Evolutionary conservation across 1,140 invertebrate genomes (phyloP).

Genomic region (Tribolium madens): DNA sequence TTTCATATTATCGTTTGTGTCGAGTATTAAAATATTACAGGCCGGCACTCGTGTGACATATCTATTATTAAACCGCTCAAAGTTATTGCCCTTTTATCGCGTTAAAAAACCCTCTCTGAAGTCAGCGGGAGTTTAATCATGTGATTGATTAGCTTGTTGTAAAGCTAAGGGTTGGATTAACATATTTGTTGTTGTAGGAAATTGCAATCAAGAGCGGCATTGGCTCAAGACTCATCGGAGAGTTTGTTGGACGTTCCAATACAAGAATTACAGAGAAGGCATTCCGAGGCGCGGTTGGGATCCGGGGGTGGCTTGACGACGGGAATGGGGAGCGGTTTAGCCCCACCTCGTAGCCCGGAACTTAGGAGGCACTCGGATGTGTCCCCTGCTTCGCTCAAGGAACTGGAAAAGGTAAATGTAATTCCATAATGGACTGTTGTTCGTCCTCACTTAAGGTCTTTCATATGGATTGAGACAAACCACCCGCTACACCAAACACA

Average conservation of each 20-base stretch:
- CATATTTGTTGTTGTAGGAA: slow-evolving; percentile 68
- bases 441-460: slow-evolving; percentile 17
- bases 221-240: slow-evolving; percentile 82
- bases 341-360: slow-evolving; percentile 83
- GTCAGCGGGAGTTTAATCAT: slow-evolving; percentile 20
- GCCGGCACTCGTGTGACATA: not conserved
- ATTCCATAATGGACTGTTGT: slow-evolving; percentile 38
- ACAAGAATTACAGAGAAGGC: slow-evolving; percentile 79
- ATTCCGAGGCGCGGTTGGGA: slow-evolving; percentile 82
- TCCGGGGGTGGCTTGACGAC: slow-evolving; percentile 67
- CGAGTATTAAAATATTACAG: no score
- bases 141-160: slow-evolving; percentile 30
- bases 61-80: not conserved
- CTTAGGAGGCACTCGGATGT: slow-evolving; percentile 84
- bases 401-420: slow-evolving; percentile 80
- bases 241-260: slow-evolving; percentile 83
- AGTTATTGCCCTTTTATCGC: slow-evolving; percentile 11
- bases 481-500: not conserved
- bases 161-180: slow-evolving; percentile 32
- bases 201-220: slow-evolving; percentile 76
- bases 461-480: slow-evolving; percentile 4
- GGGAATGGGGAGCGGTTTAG: slow-evolving; percentile 70
- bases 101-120: slow-evolving; percentile 14
- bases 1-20: no score
- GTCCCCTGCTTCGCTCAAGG: slow-evolving; percentile 84